Percentiles rank a stretch among this genome's conserved stretches.
Evolutionary conservation across 1,140 invertebrate species (phyloP).

Genomic region (Parasteatoda tepidariorum): DNA sequence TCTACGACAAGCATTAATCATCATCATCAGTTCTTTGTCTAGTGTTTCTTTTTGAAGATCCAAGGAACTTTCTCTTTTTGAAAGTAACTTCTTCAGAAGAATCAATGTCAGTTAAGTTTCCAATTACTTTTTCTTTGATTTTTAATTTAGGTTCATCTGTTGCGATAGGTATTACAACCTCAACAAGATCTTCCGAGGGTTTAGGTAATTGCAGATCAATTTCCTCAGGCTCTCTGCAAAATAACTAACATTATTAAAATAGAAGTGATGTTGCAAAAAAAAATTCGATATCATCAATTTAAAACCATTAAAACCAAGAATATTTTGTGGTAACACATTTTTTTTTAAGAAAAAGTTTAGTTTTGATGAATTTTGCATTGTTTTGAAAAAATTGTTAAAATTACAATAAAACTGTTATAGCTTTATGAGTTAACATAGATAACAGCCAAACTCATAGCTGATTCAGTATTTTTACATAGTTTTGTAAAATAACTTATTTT

Average conservation of each 20-base stretch:
- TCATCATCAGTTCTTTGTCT: constrained; percentile 44
- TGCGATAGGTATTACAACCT: constrained; percentile 34
- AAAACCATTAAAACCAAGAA: not conserved
- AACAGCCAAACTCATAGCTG: too few species aligned
- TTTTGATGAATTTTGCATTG: too few species aligned
- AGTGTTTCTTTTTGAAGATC: constrained; percentile 29
- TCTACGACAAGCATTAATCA: too few species aligned
- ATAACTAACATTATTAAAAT: not conserved
- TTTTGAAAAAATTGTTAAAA: too few species aligned
- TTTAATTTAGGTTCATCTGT: constrained; percentile 31
- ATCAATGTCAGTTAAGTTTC: constrained; percentile 1
- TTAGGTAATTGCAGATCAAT: constrained; percentile 52
- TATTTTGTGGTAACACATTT: not conserved
- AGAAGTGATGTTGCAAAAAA: not conserved
- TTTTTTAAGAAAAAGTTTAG: not conserved
- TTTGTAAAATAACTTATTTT: too few species aligned
- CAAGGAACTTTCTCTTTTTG: constrained; percentile 50
- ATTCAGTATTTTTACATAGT: too few species aligned
- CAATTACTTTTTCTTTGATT: constrained; percentile 49
- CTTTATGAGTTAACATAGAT: too few species aligned
- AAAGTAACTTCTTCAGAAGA: constrained; percentile 25
- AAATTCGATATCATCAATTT: not conserved
- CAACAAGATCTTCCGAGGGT: constrained; percentile 23
- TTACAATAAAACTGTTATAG: too few species aligned
- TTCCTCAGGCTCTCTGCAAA: constrained; percentile 23